Conservation (phyloP, 2,888 invertebrate species). For the Raillietiella orientalis region DNA sequence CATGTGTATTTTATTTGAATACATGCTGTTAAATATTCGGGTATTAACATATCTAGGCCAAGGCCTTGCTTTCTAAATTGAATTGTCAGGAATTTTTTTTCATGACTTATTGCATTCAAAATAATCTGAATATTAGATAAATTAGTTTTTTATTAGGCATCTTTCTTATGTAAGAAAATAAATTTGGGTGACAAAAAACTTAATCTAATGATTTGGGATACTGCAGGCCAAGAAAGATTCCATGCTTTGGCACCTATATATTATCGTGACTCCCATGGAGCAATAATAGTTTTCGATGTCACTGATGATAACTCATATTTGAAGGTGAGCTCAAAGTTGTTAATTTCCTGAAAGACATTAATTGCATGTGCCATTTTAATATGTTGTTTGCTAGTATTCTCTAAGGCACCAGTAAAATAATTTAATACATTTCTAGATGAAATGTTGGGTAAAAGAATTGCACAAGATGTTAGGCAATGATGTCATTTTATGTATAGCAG, state of each 20-base stretch:
- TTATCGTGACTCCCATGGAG: slow-evolving; percentile 87
- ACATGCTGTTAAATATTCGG: too few relatives aligned
- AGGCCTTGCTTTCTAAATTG: too few relatives aligned
- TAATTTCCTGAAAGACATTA: not conserved
- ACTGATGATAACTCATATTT: slow-evolving; percentile 86
- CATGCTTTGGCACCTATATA: slow-evolving; percentile 95
- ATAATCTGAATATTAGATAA: too few relatives aligned
- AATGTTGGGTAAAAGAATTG: slow-evolving; percentile 92
- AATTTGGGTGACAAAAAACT: slow-evolving; percentile 60
- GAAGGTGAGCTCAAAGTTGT: slow-evolving; percentile 28
- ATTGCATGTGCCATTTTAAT: not conserved
- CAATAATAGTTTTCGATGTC: slow-evolving; percentile 87
- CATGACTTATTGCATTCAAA: too few relatives aligned
- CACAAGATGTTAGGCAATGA: slow-evolving; percentile 80
- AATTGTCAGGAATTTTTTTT: too few relatives aligned
- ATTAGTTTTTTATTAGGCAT: slow-evolving; percentile 29
- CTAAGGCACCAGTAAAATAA: too few relatives aligned
- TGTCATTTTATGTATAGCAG: slow-evolving; percentile 67
- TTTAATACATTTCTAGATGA: slow-evolving; percentile 26
- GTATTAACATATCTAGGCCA: too few relatives aligned
- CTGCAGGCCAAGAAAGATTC: slow-evolving; percentile 86
- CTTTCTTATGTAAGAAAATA: slow-evolving; percentile 74
- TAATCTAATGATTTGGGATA: slow-evolving; percentile 89
- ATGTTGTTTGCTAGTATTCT: not conserved
- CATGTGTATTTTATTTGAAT: too few relatives aligned